These are phyloP conservation scores for Drosophila bifasciata DNA, from an alignment of 1,140 invertebrate species.

Conservation along the genomic window DNA sequence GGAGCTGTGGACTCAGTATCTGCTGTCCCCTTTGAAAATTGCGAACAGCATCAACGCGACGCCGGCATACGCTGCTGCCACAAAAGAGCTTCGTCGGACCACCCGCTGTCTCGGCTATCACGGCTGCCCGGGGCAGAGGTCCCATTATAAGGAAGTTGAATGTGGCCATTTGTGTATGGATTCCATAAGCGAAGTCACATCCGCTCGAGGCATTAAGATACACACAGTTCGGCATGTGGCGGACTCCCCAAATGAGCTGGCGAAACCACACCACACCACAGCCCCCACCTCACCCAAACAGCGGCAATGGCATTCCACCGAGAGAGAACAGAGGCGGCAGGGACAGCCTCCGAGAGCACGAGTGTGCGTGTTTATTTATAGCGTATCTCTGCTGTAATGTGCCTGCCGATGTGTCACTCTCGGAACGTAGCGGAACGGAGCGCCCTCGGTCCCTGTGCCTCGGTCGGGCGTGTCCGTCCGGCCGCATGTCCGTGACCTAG, in stretches of 20 bases:
- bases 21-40: conserved; percentile 27
- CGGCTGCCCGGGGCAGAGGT: conserved; percentile 1
- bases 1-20: conserved; percentile 33
- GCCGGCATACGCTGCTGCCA: background rate
- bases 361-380: conserved; percentile 67
- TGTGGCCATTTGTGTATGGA: conserved; percentile 59
- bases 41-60: conserved; percentile 7
- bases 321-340: conserved; percentile 9
- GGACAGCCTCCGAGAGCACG: conserved; percentile 15
- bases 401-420: conserved; percentile 66
- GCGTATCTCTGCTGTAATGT: conserved; percentile 64
- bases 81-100: conserved; percentile 11
- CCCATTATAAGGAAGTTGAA: conserved; percentile 58
- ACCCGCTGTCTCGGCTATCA: background rate
- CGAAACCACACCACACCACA: conserved; percentile 2
- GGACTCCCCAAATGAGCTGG: conserved; percentile 40
- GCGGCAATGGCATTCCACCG: conserved; percentile 1
- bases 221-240: conserved; percentile 42
- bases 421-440: conserved; percentile 10
- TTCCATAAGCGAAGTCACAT: conserved; percentile 64
- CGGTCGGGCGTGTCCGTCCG: background rate
- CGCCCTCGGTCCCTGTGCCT: conserved; percentile 2
- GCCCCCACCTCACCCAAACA: background rate
- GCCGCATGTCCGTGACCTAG: conserved; percentile 58
- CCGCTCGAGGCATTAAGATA: conserved; percentile 40